Evolutionary conservation across 2,888 invertebrate genomes (phyloP).

Genomic region (Agrochola macilenta): DNA sequence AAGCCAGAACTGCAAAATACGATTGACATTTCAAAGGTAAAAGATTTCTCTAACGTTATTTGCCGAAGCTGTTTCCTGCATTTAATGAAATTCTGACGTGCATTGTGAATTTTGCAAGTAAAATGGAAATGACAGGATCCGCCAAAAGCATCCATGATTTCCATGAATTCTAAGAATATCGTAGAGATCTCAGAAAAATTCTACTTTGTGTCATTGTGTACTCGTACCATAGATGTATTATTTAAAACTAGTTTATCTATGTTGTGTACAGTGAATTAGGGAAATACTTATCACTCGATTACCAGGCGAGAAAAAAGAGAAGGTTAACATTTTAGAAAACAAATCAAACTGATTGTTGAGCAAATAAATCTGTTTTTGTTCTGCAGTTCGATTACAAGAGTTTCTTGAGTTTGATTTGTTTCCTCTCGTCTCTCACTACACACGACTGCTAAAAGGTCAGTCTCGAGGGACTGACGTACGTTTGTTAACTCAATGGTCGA

Average conservation of each 20-base stretch:
- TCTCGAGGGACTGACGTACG: slow-evolving; percentile 21
- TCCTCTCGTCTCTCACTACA: slow-evolving; percentile 22
- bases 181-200: background rate
- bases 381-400: slow-evolving; percentile 1
- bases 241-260: too few relatives aligned
- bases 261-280: background rate
- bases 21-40: background rate
- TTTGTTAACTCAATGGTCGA: slow-evolving; percentile 24
- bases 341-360: background rate
- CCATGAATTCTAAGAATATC: background rate
- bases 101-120: slow-evolving; percentile 3
- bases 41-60: background rate
- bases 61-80: background rate
- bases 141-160: background rate
- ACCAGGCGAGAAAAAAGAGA: too few relatives aligned
- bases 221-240: too few relatives aligned
- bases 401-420: too few relatives aligned
- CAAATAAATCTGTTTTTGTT: slow-evolving; percentile 27
- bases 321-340: background rate
- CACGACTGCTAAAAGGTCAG: slow-evolving; percentile 24
- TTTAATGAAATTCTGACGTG: background rate
- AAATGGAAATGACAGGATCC: background rate
- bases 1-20: background rate
- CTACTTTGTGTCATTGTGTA: background rate
- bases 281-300: background rate